Evolutionary conservation across 2,888 invertebrate species (phyloP), one percentile per base, ranked within the genome.

Genomic region (Callyntrura guangdongensis): DNA sequence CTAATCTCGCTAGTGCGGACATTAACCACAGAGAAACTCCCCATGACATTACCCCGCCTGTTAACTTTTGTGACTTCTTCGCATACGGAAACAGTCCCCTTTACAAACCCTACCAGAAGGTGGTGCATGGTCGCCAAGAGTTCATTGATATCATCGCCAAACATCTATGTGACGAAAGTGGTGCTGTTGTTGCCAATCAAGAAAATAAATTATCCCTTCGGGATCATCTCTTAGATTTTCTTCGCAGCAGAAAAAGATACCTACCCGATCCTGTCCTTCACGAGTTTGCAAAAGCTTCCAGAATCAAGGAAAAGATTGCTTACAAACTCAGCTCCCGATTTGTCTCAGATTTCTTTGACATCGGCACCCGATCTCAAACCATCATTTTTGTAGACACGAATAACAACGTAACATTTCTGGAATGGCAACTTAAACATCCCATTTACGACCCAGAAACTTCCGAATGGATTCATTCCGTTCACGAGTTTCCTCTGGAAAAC

Each of bases 361-460:
- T 20, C 3, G 85, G 64, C 17, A 89, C 89, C 4, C 96, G 97
- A 93, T 96, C 97, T 11, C 97, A 97, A 94, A 96, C 96, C 0
- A 94, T 97, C 20, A 95, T 97, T 92, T 94, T 97, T 17, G 95
- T 97, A 1, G 97, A 97, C 93, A 96, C 96, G 91, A 94, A 96
- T 20, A 96, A 97, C 92, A 95, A 96, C 93, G 95, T 97, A 81
- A 96, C 96, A 91, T 96, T 97, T 89, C 95, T 96, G 72, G 97
- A 97, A 95, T 95, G 96, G 79, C 97, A 96, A 6, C 95, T 97
- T 96, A 94, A 94, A 64, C 93, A 94, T 27, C 94, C 94, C 0
- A 93, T 94, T 67, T 56, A 56, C 25, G 91, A 94, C 69, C 87
- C 92, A 0, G 88, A 84, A 11, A 94, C 94, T 83, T 94, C 94